Base-by-base conservation (phyloP, 2,113 vertebrate genomes). In the Enhydra lutris region DNA sequence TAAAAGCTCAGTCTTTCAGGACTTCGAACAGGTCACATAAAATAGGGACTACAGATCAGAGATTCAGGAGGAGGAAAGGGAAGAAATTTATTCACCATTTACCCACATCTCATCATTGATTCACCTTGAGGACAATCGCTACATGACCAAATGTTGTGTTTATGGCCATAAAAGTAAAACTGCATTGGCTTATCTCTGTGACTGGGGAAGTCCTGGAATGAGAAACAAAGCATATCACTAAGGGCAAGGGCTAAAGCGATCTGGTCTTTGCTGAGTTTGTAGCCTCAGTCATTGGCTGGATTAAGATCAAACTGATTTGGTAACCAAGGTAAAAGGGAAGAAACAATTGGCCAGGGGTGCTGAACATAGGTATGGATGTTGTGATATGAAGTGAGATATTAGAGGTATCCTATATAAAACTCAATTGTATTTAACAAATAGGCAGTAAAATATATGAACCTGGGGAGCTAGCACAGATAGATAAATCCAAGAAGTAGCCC, bases 221-320 rank as follows among this genome's bases (percentile, higher is more conserved):
- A 14, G 23, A 94, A 74, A 31, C 12, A 45, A 34, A 29, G 87
- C 4, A 7, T 11, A 31, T 11, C 18, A 3, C 6, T 26, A 39
- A 74, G 1, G 17, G 1, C 9, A 67, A 7, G 1, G 7, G 23
- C 2, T 20, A 59, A 67, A 61, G 18, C 1, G 6, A 0, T n/a
- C 45, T 59, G 8, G 1, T 50, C 45, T 20, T 39, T 69, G 3
- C 31, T 5, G 24, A 74, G 7, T 18, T 36, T 55, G 7, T 83
- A 87, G 6, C 36, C 50, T 90, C 17, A 71, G 10, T 1, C n/a
- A 24, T 21, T 59, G 21, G 4, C 10, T 61, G 1, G 39, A 73
- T 57, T 67, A 34, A 76, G 3, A 57, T 81, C 34, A 93, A 93
- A 82, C 26, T 47, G n/a, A 69, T 21, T 57, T 76, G 5, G 4